Evolutionary conservation across 1,140 invertebrate genomes (phyloP), one percentile per base, ranked within the genome.

Genomic region (Orchestia grillus): DNA sequence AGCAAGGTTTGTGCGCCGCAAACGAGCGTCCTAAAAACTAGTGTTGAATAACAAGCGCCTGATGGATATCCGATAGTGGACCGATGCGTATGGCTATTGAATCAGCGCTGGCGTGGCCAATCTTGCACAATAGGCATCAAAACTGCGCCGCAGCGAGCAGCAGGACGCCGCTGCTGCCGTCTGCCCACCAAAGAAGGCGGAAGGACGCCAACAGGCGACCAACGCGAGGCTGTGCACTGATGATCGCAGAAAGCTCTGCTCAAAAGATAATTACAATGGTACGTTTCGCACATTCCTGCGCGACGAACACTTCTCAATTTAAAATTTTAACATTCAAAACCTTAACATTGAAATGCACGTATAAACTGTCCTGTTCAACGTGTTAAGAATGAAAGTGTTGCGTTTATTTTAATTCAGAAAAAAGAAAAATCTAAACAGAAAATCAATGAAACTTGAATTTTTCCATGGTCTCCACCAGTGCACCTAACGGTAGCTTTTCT

Each of bases 51-150:
- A 94, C 92, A 94, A 94, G 92, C 92, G 44, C 44, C 44, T 94
- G 92, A 94, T 94, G 92, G 92, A 94, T 94, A 94, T 45, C 92
- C 92, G 92, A 94, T 94, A 94, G 92, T 94, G 92, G 92, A 94
- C 92, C 92, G 92, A 94, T 94, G 92, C 92, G 92, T 94, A 47
- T 94, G 92, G 92, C 92, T 45, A 94, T 94, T 94, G 92, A 44
- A 94, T 94, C 92, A 94, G 41, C 92, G 92, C 92, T 94, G 44
- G 92, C 92, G 92, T 44, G 44, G 92, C 92, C 92, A 94, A 94
- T 94, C 92, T 45, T 44, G 41, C 44, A 94, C 92, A 94, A 94
- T 94, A 47, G 92, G 92, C 92, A 45, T 94, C 92, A 94, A 44
- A 45, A 94, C 88, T 90, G 88, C 36, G 43, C 88, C 88, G 36